Evolutionary conservation across 1,140 invertebrate species (phyloP).

Genomic region (Drosophila cardini): DNA sequence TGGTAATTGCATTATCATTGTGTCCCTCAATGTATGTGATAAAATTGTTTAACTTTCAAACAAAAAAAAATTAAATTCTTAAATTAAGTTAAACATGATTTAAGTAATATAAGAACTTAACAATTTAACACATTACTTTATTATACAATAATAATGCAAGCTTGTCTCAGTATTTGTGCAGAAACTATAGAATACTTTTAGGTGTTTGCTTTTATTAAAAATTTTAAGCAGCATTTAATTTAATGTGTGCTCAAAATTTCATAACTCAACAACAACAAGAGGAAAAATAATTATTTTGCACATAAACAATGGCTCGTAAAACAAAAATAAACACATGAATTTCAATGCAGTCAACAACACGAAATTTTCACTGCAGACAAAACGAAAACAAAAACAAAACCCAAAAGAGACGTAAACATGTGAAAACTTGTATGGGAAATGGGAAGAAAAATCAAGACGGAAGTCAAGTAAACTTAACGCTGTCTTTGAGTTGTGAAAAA

Average conservation of each 20-base stretch:
- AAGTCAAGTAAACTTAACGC: neutral
- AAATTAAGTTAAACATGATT: neutral
- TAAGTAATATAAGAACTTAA: too few relatives aligned
- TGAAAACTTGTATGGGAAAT: neutral
- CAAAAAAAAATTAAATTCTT: too few relatives aligned
- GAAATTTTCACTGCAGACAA: constrained; percentile 18
- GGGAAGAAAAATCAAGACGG: constrained; percentile 3
- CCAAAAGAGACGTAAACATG: neutral
- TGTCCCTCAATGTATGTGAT: neutral
- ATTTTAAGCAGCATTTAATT: too few relatives aligned
- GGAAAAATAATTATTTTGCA: constrained; percentile 12
- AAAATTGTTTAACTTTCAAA: too few relatives aligned
- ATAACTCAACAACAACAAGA: constrained; percentile 16
- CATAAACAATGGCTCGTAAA: constrained; percentile 17
- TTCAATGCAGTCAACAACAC: constrained; percentile 35
- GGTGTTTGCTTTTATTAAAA: too few relatives aligned
- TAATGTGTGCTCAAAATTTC: constrained; percentile 15
- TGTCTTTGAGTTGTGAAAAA: neutral
- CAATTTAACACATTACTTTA: neutral
- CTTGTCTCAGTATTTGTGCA: too few relatives aligned
- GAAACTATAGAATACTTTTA: too few relatives aligned
- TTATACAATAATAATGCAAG: too few relatives aligned
- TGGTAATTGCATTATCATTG: constrained; percentile 34
- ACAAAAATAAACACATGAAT: constrained; percentile 44
- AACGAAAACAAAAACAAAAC: constrained; percentile 10